Conservation (phyloP, 2,113 vertebrate species). For the Columba livia region DNA sequence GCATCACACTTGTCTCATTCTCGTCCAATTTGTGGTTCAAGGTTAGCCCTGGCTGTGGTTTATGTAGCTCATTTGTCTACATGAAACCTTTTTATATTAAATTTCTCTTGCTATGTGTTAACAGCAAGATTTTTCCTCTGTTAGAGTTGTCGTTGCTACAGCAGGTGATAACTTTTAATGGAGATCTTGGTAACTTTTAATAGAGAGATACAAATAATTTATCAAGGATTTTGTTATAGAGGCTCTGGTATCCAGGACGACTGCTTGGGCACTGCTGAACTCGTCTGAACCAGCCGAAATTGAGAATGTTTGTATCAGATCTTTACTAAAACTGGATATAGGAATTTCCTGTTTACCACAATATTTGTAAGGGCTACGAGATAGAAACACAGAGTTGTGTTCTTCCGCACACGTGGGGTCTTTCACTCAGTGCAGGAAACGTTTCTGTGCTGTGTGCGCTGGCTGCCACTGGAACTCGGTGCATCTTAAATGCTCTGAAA, state of each 20-base stretch:
- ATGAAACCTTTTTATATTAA: neutral
- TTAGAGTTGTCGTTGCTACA: neutral
- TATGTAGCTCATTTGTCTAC: neutral
- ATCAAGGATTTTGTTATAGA: neutral
- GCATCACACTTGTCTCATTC: neutral
- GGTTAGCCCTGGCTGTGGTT: neutral
- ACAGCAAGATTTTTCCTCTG: neutral
- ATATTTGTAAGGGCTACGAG: fast-evolving
- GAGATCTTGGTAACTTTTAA: neutral
- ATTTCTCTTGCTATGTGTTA: neutral
- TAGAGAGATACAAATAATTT: neutral
- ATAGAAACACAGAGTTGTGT: fast-evolving
- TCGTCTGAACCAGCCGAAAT: neutral
- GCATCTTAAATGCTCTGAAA: neutral
- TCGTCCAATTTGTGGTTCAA: neutral
- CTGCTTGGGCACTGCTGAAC: neutral
- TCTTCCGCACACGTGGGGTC: fast-evolving
- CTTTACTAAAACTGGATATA: fast-evolving
- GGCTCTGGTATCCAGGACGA: neutral
- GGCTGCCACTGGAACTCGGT: neutral
- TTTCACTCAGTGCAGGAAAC: neutral
- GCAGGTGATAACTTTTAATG: neutral
- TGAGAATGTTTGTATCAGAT: fast-evolving
- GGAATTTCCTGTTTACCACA: neutral
- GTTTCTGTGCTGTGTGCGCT: neutral